These are phyloP conservation scores for Zaprionus kolodkinae DNA, from an alignment of 1,140 invertebrate genomes.

Conservation along the genomic window DNA sequence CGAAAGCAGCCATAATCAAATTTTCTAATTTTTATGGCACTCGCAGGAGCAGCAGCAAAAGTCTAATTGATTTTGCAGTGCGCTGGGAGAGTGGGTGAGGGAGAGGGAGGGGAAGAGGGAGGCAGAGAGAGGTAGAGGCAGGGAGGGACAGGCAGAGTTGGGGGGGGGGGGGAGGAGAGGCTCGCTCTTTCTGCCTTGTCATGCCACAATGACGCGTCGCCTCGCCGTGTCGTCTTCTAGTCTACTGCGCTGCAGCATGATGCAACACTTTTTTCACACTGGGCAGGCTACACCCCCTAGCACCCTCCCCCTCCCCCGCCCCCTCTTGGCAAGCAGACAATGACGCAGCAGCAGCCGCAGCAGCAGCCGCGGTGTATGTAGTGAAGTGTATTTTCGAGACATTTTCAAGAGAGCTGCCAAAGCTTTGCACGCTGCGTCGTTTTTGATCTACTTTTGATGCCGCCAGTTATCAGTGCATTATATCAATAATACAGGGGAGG, in stretches of 20 bases:
- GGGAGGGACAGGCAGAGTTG: slow-evolving; percentile 21
- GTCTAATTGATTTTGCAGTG: slow-evolving; percentile 76
- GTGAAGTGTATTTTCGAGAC: slow-evolving; percentile 50
- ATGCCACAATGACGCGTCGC: slow-evolving; percentile 59
- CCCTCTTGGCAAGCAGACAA: slow-evolving; percentile 55
- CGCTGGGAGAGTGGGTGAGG: slow-evolving; percentile 15
- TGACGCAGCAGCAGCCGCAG: slow-evolving; percentile 47
- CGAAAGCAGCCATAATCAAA: slow-evolving; percentile 79
- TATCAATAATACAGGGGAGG: slow-evolving; percentile 61
- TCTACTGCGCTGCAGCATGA: slow-evolving; percentile 72
- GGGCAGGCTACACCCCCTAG: too few species aligned
- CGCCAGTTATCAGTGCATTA: slow-evolving; percentile 72
- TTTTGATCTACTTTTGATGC: slow-evolving; percentile 53
- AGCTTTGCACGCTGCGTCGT: neutral
- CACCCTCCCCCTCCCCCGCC: slow-evolving; percentile 23
- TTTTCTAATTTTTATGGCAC: slow-evolving; percentile 83
- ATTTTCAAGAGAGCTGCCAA: slow-evolving; percentile 21
- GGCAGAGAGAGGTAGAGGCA: neutral
- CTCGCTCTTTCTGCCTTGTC: slow-evolving; percentile 51
- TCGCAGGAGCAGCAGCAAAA: slow-evolving; percentile 60
- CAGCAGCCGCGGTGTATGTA: neutral
- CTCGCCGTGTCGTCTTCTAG: slow-evolving; percentile 68
- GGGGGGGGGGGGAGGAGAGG: slow-evolving; percentile 3
- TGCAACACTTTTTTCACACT: slow-evolving; percentile 59
- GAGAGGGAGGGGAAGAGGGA: neutral